phyloP scores from a whole-genome alignment of 2,888 invertebrate genomes.

The Drepana falcataria region DNA sequence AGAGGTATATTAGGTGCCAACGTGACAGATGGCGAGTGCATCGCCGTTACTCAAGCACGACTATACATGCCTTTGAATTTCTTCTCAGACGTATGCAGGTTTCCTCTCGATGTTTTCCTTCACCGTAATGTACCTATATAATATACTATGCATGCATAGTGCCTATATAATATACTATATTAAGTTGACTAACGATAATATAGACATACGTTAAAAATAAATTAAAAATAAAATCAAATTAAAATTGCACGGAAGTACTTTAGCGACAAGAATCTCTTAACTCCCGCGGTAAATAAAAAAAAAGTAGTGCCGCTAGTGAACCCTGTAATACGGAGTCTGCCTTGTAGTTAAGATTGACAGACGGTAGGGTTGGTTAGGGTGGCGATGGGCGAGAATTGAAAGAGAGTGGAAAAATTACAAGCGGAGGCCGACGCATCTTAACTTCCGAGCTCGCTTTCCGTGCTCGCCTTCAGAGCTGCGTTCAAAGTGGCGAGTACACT shows the following conservation, averaged over 20 bases:
- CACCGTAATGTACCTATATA: too few species aligned
- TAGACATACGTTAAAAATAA: background rate
- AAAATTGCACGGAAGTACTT: background rate
- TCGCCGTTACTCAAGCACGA: too few species aligned
- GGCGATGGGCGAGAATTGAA: slow-evolving; percentile 62
- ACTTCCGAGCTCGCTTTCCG: slow-evolving; percentile 64
- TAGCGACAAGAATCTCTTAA: slow-evolving; percentile 52
- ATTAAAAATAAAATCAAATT: background rate
- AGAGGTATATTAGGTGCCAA: too few species aligned
- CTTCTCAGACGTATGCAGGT: too few species aligned
- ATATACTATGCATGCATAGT: too few species aligned
- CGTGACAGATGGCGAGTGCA: too few species aligned
- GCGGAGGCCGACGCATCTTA: slow-evolving; percentile 76
- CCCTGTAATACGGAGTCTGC: slow-evolving; percentile 52
- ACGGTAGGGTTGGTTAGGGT: slow-evolving; percentile 65
- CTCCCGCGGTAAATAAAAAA: slow-evolving; percentile 51
- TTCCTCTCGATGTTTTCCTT: too few species aligned
- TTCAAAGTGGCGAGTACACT: slow-evolving; percentile 32
- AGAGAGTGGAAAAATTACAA: slow-evolving; percentile 77
- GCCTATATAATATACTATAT: too few species aligned
- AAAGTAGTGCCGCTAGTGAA: slow-evolving; percentile 59
- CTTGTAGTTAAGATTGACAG: slow-evolving; percentile 77
- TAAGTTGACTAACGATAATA: too few species aligned
- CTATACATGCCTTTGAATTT: too few species aligned
- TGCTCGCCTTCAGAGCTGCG: slow-evolving; percentile 49